A percentile compares a stretch with the other conserved stretches of the same genome.
Evolutionary conservation across 2,888 invertebrate genomes (phyloP).

Genomic region (Sarcophaga subvicina): DNA sequence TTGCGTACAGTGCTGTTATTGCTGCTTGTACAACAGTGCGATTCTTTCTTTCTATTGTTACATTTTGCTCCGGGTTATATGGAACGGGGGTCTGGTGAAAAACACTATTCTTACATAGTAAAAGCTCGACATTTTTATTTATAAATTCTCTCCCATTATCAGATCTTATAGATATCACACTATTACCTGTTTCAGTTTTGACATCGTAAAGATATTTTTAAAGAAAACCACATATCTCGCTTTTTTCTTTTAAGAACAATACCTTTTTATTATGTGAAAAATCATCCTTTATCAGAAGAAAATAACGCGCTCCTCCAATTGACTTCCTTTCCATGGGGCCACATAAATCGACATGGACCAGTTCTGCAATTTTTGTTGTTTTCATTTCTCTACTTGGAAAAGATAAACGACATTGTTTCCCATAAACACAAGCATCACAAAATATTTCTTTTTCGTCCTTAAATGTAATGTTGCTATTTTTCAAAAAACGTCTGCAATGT

Average conservation of each 20-base stretch:
- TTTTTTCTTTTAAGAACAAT: constrained; percentile 47
- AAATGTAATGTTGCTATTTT: constrained; percentile 37
- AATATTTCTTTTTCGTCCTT: constrained; percentile 30
- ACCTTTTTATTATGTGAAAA: constrained; percentile 34
- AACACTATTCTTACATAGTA: constrained; percentile 29
- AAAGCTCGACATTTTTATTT: constrained; percentile 44
- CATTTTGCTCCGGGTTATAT: constrained; percentile 52
- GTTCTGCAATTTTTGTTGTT: constrained; percentile 35
- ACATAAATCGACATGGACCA: constrained; percentile 46
- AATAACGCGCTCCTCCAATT: constrained; percentile 36
- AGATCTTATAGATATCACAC: constrained; percentile 21
- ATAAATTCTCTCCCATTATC: constrained; percentile 46
- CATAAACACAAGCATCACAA: constrained; percentile 49
- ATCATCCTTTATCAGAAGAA: constrained; percentile 36
- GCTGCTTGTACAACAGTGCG: constrained; percentile 69
- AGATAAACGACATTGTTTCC: constrained; percentile 39
- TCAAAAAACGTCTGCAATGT: constrained; percentile 36
- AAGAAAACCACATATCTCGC: constrained; percentile 17
- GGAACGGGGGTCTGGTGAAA: constrained; percentile 35
- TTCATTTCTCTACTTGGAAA: constrained; percentile 30
- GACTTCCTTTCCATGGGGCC: constrained; percentile 41
- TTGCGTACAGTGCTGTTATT: constrained; percentile 64
- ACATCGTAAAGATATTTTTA: constrained; percentile 39
- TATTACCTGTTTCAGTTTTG: constrained; percentile 39
- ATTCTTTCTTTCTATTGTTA: constrained; percentile 54